A percentile compares a stretch with the other conserved stretches of the same genome.
These are phyloP conservation scores for Trachelus iudaicus DNA, from an alignment of 2,888 invertebrate species.

Conservation along the genomic window DNA sequence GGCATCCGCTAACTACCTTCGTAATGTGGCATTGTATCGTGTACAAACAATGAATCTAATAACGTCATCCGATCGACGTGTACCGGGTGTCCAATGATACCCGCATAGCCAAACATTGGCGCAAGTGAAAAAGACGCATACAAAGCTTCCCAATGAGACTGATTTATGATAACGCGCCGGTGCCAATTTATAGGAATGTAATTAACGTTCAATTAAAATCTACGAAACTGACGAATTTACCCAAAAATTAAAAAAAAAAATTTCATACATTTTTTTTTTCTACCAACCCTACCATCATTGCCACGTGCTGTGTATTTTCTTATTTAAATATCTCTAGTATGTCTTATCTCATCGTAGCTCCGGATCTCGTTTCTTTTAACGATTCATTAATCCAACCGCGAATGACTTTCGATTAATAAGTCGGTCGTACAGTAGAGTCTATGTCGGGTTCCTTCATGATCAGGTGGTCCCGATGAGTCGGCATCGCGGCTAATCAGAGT, in stretches of 20 bases:
- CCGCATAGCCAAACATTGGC: neutral
- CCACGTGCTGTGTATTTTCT: neutral
- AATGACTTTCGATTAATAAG: constrained; percentile 47
- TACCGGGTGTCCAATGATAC: constrained; percentile 3
- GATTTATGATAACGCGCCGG: too few species aligned
- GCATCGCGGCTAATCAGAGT: constrained; percentile 37
- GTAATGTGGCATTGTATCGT: constrained; percentile 6
- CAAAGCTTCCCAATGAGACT: neutral
- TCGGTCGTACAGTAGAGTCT: constrained; percentile 30
- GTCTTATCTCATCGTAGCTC: neutral
- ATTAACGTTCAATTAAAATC: neutral
- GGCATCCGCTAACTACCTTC: constrained; percentile 6
- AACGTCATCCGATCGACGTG: constrained; percentile 4
- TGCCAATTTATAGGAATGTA: neutral
- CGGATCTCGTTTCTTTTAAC: constrained; percentile 27
- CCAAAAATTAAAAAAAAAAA: too few species aligned
- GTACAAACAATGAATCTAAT: constrained; percentile 8
- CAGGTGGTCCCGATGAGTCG: constrained; percentile 45
- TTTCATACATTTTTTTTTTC: neutral
- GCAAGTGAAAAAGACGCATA: neutral
- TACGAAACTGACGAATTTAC: neutral
- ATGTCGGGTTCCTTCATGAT: constrained; percentile 26
- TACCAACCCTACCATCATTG: neutral
- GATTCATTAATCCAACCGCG: constrained; percentile 44
- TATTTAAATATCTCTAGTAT: neutral